Base-by-base conservation (phyloP, 2,888 invertebrate species). In the Drosophila percnosoma region DNA sequence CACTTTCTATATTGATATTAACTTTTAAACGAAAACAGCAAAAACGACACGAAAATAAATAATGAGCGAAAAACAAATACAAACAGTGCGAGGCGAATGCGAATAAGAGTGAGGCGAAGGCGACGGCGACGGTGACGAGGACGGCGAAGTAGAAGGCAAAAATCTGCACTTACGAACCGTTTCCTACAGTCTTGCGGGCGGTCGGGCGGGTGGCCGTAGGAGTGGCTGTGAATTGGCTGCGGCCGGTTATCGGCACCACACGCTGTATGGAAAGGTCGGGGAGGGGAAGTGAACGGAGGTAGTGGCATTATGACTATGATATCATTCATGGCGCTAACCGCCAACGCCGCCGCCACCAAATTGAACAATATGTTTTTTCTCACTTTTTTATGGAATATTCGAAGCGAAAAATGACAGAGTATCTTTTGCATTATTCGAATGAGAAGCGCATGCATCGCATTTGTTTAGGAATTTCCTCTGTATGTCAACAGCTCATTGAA, bases 1-100 rank as follows among this genome's bases (percentile, higher is more conserved):
- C 90, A 91, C 90, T 91, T 91, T 91, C 91, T 91, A 89, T 88
- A 91, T 87, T 89, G 90, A 90, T 89, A 87, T 89, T 89, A 90
- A 89, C 89, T 90, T 90, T 88, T 82, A 86, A 86, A 86, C 87
- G 89, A 87, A 87, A 83, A 83, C 89, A 82, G 83, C 86, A 85
- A 89, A 85, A 85, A 85, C 83, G 80, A 84, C 80, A 89, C 73
- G 82, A 88, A 85, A 88, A 88, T 81, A 83, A 85, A 81, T 87
- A 83, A 83, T 82, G 85, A 85, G 80, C 81, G 80, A 82, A 82
- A 90, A 90, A 86, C 83, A 83, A 82, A 89, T 78, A 76, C 75
- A 82, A 82, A 72, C 79, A 60, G 70, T 66, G 67, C 73, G 71
- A 58, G 62, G 76, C 68, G 70, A 78, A 74, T 68, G 74, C 66